Evolutionary conservation across 2,888 invertebrate genomes (phyloP).

Genomic region (Tubiluchus corallicola): DNA sequence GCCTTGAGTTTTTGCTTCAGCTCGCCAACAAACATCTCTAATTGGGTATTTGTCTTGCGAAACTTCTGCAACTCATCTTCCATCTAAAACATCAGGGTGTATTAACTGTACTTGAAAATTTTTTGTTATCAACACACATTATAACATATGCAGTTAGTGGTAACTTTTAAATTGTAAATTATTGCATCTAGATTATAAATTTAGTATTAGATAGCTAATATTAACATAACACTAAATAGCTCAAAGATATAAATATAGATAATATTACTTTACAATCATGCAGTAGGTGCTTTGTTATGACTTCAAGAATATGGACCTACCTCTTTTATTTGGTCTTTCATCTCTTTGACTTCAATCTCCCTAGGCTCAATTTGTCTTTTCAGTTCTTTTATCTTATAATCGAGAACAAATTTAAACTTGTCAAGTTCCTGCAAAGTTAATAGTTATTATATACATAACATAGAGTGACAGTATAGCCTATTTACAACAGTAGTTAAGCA

Average conservation of each 20-base stretch:
- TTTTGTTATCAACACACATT: no score
- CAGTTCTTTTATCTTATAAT: slow-evolving; percentile 70
- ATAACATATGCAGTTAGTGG: no score
- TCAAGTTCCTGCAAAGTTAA: slow-evolving; percentile 49
- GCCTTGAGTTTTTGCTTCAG: slow-evolving; percentile 54
- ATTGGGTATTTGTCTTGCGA: slow-evolving; percentile 47
- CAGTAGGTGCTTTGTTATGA: background rate
- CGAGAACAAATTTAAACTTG: slow-evolving; percentile 73
- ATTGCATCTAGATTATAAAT: background rate
- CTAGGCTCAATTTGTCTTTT: slow-evolving; percentile 68
- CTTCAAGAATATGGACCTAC: slow-evolving; percentile 14
- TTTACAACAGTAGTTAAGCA: no score
- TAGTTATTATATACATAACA: no score
- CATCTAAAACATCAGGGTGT: slow-evolving; percentile 40
- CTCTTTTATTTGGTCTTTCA: slow-evolving; percentile 50
- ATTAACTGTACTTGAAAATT: no score
- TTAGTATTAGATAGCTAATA: background rate
- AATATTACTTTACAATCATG: slow-evolving; percentile 2
- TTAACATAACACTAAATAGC: background rate
- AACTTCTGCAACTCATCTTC: slow-evolving; percentile 60
- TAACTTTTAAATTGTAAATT: slow-evolving; percentile 4
- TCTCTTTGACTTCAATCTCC: slow-evolving; percentile 61
- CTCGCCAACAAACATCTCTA: slow-evolving; percentile 54
- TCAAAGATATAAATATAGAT: background rate
- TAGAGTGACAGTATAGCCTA: no score